phyloP scores from a whole-genome alignment of 1,140 invertebrate genomes.

The Samia ricini region DNA sequence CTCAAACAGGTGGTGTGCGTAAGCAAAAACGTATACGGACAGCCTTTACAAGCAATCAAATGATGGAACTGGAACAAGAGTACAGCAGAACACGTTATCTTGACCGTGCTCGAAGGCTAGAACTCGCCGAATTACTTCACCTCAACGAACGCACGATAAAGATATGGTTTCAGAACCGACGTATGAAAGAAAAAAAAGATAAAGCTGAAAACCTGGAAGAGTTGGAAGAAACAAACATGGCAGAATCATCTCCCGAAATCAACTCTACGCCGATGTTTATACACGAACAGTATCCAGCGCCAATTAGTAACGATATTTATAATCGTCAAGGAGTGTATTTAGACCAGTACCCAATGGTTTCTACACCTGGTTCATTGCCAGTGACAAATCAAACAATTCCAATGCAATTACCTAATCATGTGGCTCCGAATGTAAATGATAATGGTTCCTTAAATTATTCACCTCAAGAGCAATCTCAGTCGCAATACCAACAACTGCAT shows the following conservation, averaged over 20 bases:
- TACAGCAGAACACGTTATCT: slow-evolving; percentile 98
- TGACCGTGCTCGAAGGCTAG: slow-evolving; percentile 93
- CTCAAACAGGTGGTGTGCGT: slow-evolving; percentile 21
- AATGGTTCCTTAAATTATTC: background rate
- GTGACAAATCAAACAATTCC: slow-evolving; percentile 15
- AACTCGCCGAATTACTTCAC: slow-evolving; percentile 94
- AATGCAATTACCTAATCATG: background rate
- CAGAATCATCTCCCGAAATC: slow-evolving; percentile 32
- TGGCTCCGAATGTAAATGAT: background rate
- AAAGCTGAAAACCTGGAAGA: slow-evolving; percentile 36
- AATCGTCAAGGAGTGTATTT: slow-evolving; percentile 14
- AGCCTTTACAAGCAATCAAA: slow-evolving; percentile 96
- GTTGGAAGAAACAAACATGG: slow-evolving; percentile 36
- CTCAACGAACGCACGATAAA: slow-evolving; percentile 96
- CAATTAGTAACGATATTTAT: slow-evolving; percentile 8
- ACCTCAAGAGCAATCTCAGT: slow-evolving; percentile 3
- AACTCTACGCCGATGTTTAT: slow-evolving; percentile 16
- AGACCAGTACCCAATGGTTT: slow-evolving; percentile 17
- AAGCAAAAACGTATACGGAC: slow-evolving; percentile 87
- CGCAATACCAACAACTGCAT: slow-evolving; percentile 16
- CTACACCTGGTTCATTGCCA: background rate
- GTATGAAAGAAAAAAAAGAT: slow-evolving; percentile 98
- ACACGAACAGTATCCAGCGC: slow-evolving; percentile 26
- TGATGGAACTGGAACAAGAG: slow-evolving; percentile 95
- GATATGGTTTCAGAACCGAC: slow-evolving; percentile 97